A percentile compares a stretch with the other conserved stretches of the same genome.
These are phyloP conservation scores for Meriones unguiculatus DNA, from an alignment of 2,113 vertebrate genomes.

Conservation along the genomic window DNA sequence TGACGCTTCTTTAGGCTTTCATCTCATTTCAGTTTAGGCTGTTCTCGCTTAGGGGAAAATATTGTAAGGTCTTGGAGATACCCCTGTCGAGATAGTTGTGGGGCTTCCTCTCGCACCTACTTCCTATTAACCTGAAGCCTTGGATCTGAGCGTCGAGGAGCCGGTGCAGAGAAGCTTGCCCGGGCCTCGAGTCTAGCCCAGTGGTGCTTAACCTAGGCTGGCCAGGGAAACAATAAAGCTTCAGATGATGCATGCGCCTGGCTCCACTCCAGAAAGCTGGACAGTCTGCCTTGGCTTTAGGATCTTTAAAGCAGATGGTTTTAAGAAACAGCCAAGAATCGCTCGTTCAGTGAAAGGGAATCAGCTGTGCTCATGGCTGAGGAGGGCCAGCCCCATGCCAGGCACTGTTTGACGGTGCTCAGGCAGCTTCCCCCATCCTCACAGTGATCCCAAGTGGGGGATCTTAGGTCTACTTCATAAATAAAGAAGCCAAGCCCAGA, in stretches of 20 bases:
- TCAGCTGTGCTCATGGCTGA: too few relatives aligned
- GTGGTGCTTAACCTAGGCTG: not conserved
- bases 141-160: not conserved
- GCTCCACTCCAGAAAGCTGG: not conserved
- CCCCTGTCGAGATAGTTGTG: not conserved
- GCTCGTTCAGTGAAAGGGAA: constrained; percentile 7
- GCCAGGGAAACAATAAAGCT: not conserved
- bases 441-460: not conserved
- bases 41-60: not conserved
- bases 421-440: not conserved
- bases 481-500: not conserved
- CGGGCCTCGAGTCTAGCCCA: too few relatives aligned
- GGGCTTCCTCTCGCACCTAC: not conserved
- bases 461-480: not conserved
- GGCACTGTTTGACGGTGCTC: not conserved
- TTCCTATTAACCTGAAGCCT: not conserved
- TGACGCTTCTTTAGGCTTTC: not conserved
- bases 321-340: not conserved
- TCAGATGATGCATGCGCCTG: not conserved
- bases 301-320: not conserved
- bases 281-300: not conserved
- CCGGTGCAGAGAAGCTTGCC: fast-evolving
- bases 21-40: not conserved
- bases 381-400: not conserved
- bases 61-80: not conserved